Base-by-base conservation (phyloP, 1,140 invertebrate species). In the Melitaea cinxia region DNA sequence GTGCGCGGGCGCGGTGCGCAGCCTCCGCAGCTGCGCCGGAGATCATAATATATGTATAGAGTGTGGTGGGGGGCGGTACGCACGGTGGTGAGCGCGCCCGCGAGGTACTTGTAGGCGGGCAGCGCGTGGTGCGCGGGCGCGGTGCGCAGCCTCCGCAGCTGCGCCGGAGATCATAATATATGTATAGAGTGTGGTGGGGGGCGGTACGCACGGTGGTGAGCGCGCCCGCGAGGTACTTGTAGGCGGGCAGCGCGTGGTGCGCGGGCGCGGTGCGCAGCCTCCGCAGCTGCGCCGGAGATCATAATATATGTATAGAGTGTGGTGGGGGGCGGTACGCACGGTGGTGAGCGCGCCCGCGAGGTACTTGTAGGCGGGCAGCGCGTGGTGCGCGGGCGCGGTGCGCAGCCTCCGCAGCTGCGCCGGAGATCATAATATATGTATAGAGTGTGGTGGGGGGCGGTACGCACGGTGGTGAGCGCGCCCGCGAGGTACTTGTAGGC, bases 321-420 rank as follows among this genome's bases (percentile, higher is more conserved):
- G 3, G 7, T 4, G 3, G 7, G 26, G 3, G 3, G 3, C 1
- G 9, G 12, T 33, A 33, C 3, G 1, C 1, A 33, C 30, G 4
- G 30, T 33, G 3, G 94, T 92, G 28, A 96, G 91, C 14, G 94
- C 92, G 58, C 94, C 93, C 14, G 95, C 93, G 24, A 95, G 82
- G 75, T 91, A 92, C 72, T 93, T 92, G 73, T 94, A 94, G 7
- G 92, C 93, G 69, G 91, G 92, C 17, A 92, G 83, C 7, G 92
- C 45, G 9, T 65, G 63, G 7, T 59, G 37, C 82, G 88, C 15
- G 23, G 60, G 83, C 79, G 77, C 85, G 67, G 89, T 91, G 82
- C 77, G 83, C 87, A 89, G 92, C 87, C 92, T 91, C 59, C 94
- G 93, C 59, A 96, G 91, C 83, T 97, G 96, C 80, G 95, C 92